Evolutionary conservation across 2,888 invertebrate genomes (phyloP).

Genomic region (Hoplodrina blanda): DNA sequence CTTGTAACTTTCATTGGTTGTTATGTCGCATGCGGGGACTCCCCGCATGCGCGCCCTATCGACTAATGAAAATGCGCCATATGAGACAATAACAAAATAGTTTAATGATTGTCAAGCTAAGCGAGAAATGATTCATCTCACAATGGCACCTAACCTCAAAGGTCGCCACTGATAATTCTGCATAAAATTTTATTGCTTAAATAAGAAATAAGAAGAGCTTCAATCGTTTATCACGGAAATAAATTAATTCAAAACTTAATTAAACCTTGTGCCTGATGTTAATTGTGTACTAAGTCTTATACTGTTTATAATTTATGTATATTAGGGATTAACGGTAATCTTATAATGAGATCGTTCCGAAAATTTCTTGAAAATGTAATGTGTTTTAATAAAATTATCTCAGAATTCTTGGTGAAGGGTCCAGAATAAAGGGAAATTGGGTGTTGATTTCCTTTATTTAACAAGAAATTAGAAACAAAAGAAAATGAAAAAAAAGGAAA

Average conservation of each 20-base stretch:
- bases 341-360: background rate
- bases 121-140: background rate
- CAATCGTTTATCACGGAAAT: constrained; percentile 68
- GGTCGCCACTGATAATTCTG: constrained; percentile 1
- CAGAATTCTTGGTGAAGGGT: background rate
- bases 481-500: too few relatives aligned
- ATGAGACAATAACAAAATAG: background rate
- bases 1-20: too few relatives aligned
- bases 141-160: background rate
- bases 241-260: constrained; percentile 70
- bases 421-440: background rate
- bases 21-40: too few relatives aligned
- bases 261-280: constrained; percentile 56
- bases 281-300: constrained; percentile 49
- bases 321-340: constrained; percentile 27
- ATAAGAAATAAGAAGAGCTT: constrained; percentile 51
- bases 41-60: too few relatives aligned
- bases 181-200: constrained; percentile 35
- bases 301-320: constrained; percentile 44
- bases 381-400: background rate
- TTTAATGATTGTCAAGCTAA: background rate
- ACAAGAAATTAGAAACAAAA: too few relatives aligned
- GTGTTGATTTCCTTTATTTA: background rate
- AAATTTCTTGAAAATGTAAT: background rate
- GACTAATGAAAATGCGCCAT: too few relatives aligned